These are phyloP conservation scores for Chalcosyrphus nemorum DNA, from an alignment of 2,888 invertebrate species.

Conservation along the genomic window DNA sequence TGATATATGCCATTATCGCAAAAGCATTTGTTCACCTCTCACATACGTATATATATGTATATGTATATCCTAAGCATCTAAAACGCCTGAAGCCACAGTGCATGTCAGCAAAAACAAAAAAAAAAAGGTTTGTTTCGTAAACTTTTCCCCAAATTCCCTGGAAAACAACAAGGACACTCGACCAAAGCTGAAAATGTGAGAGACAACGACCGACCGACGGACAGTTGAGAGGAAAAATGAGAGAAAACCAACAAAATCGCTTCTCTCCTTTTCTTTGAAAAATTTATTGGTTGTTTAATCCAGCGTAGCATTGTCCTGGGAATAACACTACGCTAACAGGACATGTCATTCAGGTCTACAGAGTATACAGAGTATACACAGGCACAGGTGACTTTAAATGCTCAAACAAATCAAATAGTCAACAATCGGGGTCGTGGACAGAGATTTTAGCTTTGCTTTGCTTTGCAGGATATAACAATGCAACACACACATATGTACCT, in stretches of 20 bases:
- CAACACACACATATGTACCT: neutral
- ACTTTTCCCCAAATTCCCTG: constrained; percentile 29
- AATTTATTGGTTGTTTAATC: constrained; percentile 66
- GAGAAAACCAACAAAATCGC: constrained; percentile 30
- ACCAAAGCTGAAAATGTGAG: neutral
- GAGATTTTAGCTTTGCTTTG: constrained; percentile 33
- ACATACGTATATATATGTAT: too few relatives aligned
- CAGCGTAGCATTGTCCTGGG: constrained; percentile 52
- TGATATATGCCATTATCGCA: constrained; percentile 41
- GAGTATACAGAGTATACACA: constrained; percentile 6
- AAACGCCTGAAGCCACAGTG: neutral
- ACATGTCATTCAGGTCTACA: constrained; percentile 62
- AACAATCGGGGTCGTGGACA: constrained; percentile 21
- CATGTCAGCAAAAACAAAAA: constrained; percentile 46
- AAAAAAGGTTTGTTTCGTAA: constrained; percentile 44
- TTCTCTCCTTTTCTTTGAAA: constrained; percentile 58
- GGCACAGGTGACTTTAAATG: constrained; percentile 67
- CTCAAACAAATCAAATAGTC: constrained; percentile 67
- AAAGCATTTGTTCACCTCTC: neutral
- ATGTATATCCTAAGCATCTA: too few relatives aligned
- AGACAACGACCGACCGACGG: neutral
- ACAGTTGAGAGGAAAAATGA: neutral
- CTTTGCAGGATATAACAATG: constrained; percentile 49
- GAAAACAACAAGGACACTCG: constrained; percentile 5
- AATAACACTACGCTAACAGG: constrained; percentile 64